Conservation (phyloP, 2,113 vertebrate genomes). For the Otis tarda region DNA sequence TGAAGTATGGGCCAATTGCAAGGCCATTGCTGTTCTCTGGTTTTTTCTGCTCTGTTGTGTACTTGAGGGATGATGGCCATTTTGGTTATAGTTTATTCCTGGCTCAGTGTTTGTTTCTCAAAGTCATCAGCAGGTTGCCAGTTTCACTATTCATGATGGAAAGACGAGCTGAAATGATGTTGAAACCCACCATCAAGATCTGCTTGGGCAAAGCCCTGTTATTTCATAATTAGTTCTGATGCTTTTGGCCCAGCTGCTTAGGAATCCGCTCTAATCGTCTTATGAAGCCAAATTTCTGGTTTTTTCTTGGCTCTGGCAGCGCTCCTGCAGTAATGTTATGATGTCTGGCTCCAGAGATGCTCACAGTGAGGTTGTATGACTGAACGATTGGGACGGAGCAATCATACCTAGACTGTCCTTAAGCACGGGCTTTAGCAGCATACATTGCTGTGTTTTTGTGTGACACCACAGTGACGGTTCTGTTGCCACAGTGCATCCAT, state of each 20-base stretch:
- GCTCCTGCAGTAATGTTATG: neutral
- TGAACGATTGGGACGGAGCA: neutral
- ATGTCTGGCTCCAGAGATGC: neutral
- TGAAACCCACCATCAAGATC: neutral
- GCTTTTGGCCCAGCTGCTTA: conserved; percentile 6
- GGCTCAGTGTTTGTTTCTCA: neutral
- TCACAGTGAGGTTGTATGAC: neutral
- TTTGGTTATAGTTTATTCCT: neutral
- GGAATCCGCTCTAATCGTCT: neutral
- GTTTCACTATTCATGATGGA: neutral
- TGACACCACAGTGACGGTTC: neutral
- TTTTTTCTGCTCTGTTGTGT: neutral
- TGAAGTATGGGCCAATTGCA: neutral
- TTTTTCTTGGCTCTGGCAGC: neutral
- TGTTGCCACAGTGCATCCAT: neutral
- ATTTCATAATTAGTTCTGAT: conserved; percentile 28
- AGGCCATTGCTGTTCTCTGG: neutral
- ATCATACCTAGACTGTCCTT: neutral
- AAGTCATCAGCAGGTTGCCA: neutral
- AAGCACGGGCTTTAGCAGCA: neutral
- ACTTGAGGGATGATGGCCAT: neutral
- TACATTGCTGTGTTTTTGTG: neutral
- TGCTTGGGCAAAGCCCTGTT: conserved; percentile 9
- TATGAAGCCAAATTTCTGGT: neutral
- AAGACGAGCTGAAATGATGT: neutral